phyloP scores from a whole-genome alignment of 2,113 vertebrate genomes.

The Trogon surrucura region DNA sequence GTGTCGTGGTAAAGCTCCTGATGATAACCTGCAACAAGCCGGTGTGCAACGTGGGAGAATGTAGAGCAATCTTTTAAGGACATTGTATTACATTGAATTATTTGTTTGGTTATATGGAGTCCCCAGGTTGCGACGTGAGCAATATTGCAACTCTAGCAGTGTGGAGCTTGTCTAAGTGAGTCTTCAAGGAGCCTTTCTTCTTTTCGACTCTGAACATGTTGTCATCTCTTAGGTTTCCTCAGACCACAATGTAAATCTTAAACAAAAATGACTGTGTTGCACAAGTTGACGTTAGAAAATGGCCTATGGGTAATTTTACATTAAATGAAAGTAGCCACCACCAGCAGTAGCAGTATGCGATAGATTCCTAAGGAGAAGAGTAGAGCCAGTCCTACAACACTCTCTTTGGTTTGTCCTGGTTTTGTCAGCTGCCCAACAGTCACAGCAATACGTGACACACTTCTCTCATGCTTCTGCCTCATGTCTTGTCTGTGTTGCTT shows the following conservation, averaged over 20 bases:
- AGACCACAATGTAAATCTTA: not conserved
- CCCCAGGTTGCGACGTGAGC: fast-evolving
- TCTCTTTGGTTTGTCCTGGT: not conserved
- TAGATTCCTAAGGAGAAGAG: not conserved
- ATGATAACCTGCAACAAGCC: not conserved
- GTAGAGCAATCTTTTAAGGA: not conserved
- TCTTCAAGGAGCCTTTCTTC: not conserved
- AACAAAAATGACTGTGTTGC: not conserved
- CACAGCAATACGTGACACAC: fast-evolving
- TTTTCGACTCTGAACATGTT: not conserved
- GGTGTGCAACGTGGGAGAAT: not conserved
- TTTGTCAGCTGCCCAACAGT: not conserved
- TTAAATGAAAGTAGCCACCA: not conserved
- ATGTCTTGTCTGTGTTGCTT: not conserved
- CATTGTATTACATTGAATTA: fast-evolving
- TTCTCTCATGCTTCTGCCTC: not conserved
- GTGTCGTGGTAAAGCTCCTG: conserved; percentile 20
- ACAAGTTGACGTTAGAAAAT: not conserved
- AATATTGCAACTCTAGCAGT: fast-evolving
- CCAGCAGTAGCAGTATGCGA: not conserved
- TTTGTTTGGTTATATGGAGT: not conserved
- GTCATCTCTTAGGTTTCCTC: not conserved
- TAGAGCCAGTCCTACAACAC: not conserved
- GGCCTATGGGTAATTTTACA: not conserved
- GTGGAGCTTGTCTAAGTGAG: not conserved